Percentiles rank a stretch among this genome's conserved stretches.
Evolutionary conservation across 2,797 vertebrate genomes (phyloP).

Genomic region (Eulemur coronatus): DNA sequence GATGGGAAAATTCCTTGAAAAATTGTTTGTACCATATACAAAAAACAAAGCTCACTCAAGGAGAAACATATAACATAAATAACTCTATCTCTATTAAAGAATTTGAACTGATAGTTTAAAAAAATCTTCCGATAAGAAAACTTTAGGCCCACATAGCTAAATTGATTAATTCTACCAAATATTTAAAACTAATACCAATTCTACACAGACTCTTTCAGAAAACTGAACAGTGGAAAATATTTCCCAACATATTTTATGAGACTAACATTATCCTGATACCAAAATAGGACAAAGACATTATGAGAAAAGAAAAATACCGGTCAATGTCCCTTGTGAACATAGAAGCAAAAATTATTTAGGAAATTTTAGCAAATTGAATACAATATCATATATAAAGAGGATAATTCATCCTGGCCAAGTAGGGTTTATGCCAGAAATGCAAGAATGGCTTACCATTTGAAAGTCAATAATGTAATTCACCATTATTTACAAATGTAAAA

Average conservation of each 20-base stretch:
- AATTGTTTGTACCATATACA: no score
- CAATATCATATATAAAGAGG: background rate
- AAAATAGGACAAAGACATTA: background rate
- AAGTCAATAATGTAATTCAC: constrained; percentile 16
- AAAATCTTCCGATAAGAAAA: constrained; percentile 6
- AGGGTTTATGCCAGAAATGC: background rate
- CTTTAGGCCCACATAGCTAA: background rate
- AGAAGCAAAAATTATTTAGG: background rate
- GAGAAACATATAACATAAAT: background rate
- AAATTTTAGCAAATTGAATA: background rate
- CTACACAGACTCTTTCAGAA: background rate
- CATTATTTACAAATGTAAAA: background rate
- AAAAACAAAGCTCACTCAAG: background rate
- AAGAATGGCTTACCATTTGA: background rate
- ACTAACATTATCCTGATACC: background rate
- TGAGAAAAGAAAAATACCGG: background rate
- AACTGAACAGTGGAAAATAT: background rate
- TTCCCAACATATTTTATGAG: background rate
- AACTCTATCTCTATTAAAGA: background rate
- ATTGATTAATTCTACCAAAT: no score
- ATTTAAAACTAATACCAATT: background rate
- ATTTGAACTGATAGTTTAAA: background rate
- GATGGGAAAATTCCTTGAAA: background rate
- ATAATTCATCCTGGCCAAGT: background rate
- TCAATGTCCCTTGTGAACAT: background rate